Percentiles rank a stretch among this genome's conserved stretches.
Conservation (phyloP, 2,888 invertebrate species). For the Pachymerium ferrugineum region DNA sequence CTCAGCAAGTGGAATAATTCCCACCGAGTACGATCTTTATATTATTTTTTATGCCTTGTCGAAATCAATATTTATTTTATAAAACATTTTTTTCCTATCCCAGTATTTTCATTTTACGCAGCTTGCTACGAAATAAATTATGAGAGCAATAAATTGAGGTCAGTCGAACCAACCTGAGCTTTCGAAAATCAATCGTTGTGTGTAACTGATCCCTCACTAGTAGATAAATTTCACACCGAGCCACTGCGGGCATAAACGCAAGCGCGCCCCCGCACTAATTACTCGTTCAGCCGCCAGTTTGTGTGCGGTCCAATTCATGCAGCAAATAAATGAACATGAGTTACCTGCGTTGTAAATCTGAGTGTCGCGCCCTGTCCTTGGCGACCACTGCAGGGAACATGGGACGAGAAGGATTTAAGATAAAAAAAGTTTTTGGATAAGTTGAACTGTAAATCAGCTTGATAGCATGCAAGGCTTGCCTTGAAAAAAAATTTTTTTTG, state of each 20-base stretch:
- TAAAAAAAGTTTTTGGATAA: background rate
- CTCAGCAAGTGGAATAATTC: background rate
- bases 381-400: background rate
- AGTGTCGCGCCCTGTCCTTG: conserved; percentile 13
- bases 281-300: background rate
- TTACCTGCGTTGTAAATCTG: background rate
- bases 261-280: background rate
- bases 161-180: background rate
- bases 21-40: background rate
- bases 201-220: background rate
- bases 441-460: conserved; percentile 1
- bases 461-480: background rate
- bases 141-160: background rate
- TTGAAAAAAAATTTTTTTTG: background rate
- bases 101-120: background rate
- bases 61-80: background rate
- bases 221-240: background rate
- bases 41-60: background rate
- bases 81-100: background rate
- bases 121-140: background rate
- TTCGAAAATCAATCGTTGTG: background rate
- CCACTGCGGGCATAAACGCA: background rate
- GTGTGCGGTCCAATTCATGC: background rate
- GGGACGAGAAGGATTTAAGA: conserved; percentile 4
- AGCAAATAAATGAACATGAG: background rate